Evolutionary conservation across 2,113 vertebrate species (phyloP), one percentile per base, ranked within the genome.

Genomic region (Narcine bancroftii): DNA sequence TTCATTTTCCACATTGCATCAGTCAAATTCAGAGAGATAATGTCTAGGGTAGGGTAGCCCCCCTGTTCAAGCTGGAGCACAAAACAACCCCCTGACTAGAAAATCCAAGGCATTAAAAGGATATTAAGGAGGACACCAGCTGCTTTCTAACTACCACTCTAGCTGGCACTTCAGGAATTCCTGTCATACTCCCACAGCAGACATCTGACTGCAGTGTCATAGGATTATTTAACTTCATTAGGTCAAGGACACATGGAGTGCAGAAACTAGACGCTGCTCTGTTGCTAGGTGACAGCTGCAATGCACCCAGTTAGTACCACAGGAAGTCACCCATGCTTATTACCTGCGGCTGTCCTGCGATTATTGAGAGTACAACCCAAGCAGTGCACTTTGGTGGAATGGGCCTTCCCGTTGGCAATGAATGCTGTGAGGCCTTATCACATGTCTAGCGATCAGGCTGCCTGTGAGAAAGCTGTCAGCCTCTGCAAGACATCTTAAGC

Each of bases 261-360:
- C 93, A 94, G 73, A 92, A 92, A 92, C 77, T 92, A 93, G 93
- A 91, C 92, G 92, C 92, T 72, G 72, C 39, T 56, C 85, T 91
- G 94, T 94, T 95, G 94, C 94, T 94, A 95, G 93, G 94, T 94
- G 93, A 95, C 94, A 24, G 91, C 89, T 92, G 87, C 92, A 93
- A 93, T 93, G 92, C 73, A 79, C 92, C 91, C 92, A 93, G 92
- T 93, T 92, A 92, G 93, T 89, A 92, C 93, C 93, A 92, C 92
- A 69, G 69, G 89, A 94, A 93, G 93, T 93, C 93, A 81, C 53
- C 92, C 81, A 77, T 79, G 92, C 92, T 93, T 92, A 93, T 93
- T 94, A 93, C 94, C 93, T 93, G 83, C 92, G 91, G 92, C 50
- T 76, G 60, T 81, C 66, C 89, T 39, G 56, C 42, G 50, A 76